A percentile compares a stretch with the other conserved stretches of the same genome.
phyloP scores from a whole-genome alignment of 2,797 vertebrate genomes.

The Acanthopagrus latus region DNA sequence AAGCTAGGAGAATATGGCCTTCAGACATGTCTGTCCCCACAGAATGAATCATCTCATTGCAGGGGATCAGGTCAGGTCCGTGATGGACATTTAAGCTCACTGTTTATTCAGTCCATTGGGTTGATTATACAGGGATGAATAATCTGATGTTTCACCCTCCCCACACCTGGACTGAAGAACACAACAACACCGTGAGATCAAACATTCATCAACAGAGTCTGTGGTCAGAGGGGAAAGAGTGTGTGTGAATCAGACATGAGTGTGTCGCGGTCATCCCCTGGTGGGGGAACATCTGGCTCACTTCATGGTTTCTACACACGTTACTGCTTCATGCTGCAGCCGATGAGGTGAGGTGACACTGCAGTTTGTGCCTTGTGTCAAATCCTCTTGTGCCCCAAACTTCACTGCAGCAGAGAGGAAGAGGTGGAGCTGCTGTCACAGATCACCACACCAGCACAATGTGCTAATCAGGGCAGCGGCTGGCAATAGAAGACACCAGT shows the following conservation, averaged over 20 bases:
- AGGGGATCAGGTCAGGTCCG: neutral
- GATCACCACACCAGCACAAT: neutral
- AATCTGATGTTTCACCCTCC: neutral
- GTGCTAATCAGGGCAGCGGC: neutral
- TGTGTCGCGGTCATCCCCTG: conserved; percentile 45
- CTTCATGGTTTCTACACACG: conserved; percentile 8
- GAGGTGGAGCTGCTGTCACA: neutral
- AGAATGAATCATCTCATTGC: neutral
- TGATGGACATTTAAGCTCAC: neutral
- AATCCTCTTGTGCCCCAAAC: neutral
- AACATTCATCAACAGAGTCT: conserved; percentile 11
- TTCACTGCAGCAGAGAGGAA: neutral
- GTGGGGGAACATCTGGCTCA: conserved; percentile 37
- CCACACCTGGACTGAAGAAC: neutral
- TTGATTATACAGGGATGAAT: neutral
- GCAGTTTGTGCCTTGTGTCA: neutral
- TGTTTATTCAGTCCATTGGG: neutral
- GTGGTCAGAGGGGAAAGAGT: conserved; percentile 1
- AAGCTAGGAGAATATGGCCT: neutral
- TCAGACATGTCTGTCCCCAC: neutral
- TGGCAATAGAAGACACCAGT: neutral
- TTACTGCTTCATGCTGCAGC: conserved; percentile 16
- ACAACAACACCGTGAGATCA: neutral
- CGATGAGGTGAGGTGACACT: conserved; percentile 21
- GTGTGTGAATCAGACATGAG: conserved; percentile 58